A percentile compares a stretch with the other conserved stretches of the same genome.
Conservation (phyloP, 2,888 invertebrate species). For the Drosophila flavopinicola region DNA sequence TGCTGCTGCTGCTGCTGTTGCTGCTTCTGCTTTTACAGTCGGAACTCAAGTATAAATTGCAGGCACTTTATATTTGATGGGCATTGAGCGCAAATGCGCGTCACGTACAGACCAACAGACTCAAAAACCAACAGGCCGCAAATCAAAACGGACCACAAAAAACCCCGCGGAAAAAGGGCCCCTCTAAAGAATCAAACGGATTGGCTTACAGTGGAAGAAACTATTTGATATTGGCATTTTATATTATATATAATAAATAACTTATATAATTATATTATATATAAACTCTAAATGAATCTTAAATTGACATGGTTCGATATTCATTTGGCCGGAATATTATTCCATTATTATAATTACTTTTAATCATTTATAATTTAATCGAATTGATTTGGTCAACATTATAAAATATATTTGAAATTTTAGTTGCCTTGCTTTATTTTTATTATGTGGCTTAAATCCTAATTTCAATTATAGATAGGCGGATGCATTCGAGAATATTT, state of each 20-base stretch:
- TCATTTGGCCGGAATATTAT: too few relatives aligned
- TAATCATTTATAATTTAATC: too few relatives aligned
- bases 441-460: too few relatives aligned
- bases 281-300: too few relatives aligned
- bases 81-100: conserved; percentile 70
- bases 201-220: conserved; percentile 29
- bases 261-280: too few relatives aligned
- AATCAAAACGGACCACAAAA: conserved; percentile 62
- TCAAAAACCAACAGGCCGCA: conserved; percentile 72
- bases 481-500: too few relatives aligned
- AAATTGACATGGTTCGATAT: too few relatives aligned
- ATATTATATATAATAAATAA: background rate
- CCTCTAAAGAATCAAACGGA: conserved; percentile 1
- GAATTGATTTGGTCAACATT: too few relatives aligned
- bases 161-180: conserved; percentile 10
- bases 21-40: conserved; percentile 26
- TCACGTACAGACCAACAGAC: conserved; percentile 65
- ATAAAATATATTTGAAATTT: too few relatives aligned
- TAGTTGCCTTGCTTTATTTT: too few relatives aligned
- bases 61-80: conserved; percentile 76
- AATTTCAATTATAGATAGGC: too few relatives aligned
- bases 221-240: background rate
- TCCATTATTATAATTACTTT: too few relatives aligned
- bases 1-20: conserved; percentile 4
- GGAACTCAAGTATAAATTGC: conserved; percentile 74